Evolutionary conservation across 2,113 vertebrate species (phyloP).

Genomic region (Mormyrus lacerda): DNA sequence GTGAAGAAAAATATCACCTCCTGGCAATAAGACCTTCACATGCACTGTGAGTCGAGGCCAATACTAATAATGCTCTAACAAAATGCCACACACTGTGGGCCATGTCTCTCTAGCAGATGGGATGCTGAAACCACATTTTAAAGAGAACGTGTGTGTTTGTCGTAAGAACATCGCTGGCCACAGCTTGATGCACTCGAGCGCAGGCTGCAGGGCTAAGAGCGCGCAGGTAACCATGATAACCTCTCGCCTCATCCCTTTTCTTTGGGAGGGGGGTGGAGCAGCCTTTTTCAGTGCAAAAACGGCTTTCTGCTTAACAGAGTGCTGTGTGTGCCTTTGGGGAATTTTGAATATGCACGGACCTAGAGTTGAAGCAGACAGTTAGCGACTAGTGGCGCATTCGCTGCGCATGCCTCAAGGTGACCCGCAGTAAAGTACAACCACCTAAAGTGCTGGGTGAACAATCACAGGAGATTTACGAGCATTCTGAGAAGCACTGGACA

Average conservation of each 20-base stretch:
- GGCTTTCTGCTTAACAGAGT: constrained; percentile 29
- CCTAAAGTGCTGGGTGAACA: constrained; percentile 62
- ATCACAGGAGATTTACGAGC: constrained; percentile 32
- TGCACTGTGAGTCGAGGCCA: neutral
- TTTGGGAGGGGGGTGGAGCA: neutral
- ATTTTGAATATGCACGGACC: neutral
- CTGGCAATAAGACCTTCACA: neutral
- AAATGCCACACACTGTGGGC: neutral
- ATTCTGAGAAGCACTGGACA: constrained; percentile 11
- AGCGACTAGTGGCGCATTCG: neutral
- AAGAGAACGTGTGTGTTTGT: neutral
- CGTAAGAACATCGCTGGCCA: neutral
- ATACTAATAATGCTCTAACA: neutral
- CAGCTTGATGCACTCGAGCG: neutral
- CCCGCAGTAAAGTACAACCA: constrained; percentile 39
- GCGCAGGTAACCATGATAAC: neutral
- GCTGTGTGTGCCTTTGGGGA: constrained; percentile 19
- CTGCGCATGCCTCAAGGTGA: neutral
- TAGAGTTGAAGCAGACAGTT: neutral
- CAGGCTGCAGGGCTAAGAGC: neutral
- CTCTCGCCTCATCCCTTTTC: neutral
- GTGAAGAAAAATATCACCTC: neutral
- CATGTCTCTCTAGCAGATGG: neutral
- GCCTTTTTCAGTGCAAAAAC: neutral
- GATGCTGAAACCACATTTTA: neutral